Conservation (phyloP, 2,113 vertebrate genomes). For the Pomatostomus ruficeps region DNA sequence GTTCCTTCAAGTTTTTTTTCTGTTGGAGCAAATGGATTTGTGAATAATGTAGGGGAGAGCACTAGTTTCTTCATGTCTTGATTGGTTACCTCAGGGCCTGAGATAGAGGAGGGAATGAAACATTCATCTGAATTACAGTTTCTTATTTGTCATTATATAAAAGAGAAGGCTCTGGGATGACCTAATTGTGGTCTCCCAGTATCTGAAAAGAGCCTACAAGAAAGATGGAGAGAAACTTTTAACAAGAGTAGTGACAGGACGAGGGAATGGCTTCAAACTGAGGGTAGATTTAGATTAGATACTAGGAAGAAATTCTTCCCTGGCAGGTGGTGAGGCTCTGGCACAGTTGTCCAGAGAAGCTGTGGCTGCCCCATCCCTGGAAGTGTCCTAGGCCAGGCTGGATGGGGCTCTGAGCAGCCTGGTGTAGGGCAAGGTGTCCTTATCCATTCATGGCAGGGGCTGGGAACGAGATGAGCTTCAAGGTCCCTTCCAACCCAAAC, state of each 20-base stretch:
- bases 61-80: neutral
- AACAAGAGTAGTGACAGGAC: neutral
- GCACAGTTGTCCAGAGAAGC: neutral
- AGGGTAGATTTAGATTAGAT: neutral
- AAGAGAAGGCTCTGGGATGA: neutral
- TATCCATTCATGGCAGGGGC: fast-evolving
- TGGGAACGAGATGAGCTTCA: neutral
- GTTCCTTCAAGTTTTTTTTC: neutral
- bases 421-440: fast-evolving
- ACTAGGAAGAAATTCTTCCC: neutral
- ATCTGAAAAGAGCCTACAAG: neutral
- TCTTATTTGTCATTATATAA: neutral
- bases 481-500: neutral
- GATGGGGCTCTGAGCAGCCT: neutral
- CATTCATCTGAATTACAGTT: neutral
- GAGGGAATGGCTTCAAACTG: neutral
- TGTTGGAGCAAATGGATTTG: neutral
- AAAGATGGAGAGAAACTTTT: neutral
- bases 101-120: neutral
- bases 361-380: neutral
- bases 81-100: neutral
- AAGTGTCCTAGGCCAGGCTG: neutral
- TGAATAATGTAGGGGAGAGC: neutral
- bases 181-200: neutral
- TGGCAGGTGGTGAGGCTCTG: neutral